Evolutionary conservation across 2,113 vertebrate species (phyloP).

Genomic region (Martes martes): DNA sequence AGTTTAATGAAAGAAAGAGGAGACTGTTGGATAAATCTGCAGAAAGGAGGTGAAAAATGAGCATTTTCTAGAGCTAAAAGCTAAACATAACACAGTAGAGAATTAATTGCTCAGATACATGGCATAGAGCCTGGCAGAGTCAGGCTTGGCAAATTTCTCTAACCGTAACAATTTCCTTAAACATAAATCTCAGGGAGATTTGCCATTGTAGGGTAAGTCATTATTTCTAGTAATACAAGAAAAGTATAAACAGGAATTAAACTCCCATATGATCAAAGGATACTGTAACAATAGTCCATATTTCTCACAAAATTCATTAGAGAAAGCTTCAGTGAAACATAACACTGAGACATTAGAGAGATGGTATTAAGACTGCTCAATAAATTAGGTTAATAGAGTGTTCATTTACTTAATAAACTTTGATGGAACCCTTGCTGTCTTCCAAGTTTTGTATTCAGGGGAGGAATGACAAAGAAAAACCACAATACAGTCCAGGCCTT

Average conservation of each 20-base stretch:
- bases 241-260: slow-evolving; percentile 47
- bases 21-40: not conserved
- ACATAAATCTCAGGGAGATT: slow-evolving; percentile 2
- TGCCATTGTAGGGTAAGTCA: not conserved
- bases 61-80: slow-evolving; percentile 1
- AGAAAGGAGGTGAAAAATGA: not conserved
- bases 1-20: not conserved
- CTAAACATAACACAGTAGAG: not conserved
- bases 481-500: not conserved
- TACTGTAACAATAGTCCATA: not conserved
- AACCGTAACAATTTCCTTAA: slow-evolving; percentile 37
- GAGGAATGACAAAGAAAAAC: not conserved
- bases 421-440: not conserved
- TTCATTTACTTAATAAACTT: slow-evolving; percentile 9
- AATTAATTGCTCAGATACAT: not conserved
- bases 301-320: slow-evolving; percentile 49
- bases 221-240: slow-evolving; percentile 40
- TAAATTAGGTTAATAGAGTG: not conserved
- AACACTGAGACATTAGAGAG: not conserved
- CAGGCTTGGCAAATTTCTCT: slow-evolving; percentile 5
- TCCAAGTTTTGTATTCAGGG: not conserved
- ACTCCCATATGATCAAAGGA: not conserved
- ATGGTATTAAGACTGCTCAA: not conserved
- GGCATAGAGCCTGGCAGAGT: not conserved
- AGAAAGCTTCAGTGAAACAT: not conserved